phyloP scores from a whole-genome alignment of 2,797 vertebrate genomes.

The Alca torda region DNA sequence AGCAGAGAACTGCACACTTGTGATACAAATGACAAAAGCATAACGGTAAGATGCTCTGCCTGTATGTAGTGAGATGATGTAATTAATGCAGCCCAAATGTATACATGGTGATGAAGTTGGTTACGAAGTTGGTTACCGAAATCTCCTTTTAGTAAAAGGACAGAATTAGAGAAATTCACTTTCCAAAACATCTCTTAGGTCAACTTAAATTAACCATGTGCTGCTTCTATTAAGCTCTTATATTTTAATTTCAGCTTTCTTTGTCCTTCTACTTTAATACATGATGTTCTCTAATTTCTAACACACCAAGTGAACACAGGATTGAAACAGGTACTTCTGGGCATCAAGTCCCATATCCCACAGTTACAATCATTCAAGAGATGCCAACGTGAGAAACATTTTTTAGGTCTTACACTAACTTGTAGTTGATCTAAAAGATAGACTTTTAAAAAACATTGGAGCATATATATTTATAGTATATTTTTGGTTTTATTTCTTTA shows the following conservation, averaged over 20 bases:
- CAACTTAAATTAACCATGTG: background rate
- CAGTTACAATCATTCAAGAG: background rate
- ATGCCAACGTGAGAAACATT: background rate
- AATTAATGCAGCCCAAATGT: background rate
- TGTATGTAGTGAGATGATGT: background rate
- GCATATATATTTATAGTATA: background rate
- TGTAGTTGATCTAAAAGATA: background rate
- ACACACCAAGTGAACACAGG: background rate
- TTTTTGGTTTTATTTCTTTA: background rate
- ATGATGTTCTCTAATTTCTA: background rate
- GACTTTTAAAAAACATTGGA: background rate
- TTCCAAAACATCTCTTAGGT: background rate
- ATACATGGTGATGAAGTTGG: background rate
- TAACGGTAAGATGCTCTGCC: slow-evolving; percentile 78
- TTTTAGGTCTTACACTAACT: background rate
- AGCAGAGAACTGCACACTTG: slow-evolving; percentile 84
- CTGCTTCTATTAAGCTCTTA: background rate
- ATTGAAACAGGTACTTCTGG: background rate
- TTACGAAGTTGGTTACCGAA: background rate
- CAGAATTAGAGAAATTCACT: background rate
- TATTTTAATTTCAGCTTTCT: background rate
- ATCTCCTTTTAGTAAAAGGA: background rate
- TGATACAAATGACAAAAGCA: slow-evolving; percentile 81
- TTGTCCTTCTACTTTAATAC: background rate
- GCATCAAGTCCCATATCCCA: background rate